Evolutionary conservation across 2,797 vertebrate species (phyloP), one percentile per base, ranked within the genome.

Genomic region (Cetoscarus ocellatus): DNA sequence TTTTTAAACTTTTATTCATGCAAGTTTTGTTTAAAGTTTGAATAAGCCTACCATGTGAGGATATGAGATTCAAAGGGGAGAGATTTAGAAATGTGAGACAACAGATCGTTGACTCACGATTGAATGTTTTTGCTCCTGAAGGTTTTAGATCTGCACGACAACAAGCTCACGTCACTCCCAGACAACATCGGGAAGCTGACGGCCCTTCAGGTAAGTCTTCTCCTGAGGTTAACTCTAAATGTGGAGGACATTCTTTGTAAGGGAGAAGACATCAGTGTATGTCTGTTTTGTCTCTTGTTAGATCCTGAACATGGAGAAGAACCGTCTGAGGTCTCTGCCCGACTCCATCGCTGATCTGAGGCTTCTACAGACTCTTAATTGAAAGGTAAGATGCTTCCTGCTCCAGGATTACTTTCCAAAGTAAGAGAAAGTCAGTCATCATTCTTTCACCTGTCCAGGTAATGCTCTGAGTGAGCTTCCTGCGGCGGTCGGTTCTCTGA

Each of bases 71-170:
- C n/a, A n/a, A n/a, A n/a, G n/a, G n/a, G n/a, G n/a, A n/a, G n/a
- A n/a, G n/a, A n/a, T n/a, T n/a, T n/a, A n/a, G n/a, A n/a, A n/a
- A n/a, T n/a, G n/a, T n/a, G n/a, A n/a, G n/a, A n/a, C n/a, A n/a
- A n/a, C n/a, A n/a, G n/a, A 27, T 36, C n/a, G 39, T 13, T 63
- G 47, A 49, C 14, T 14, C 6, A 3, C 53, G 13, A 47, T 15
- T n/a, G 10, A 60, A 19, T 75, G 8, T 72, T n/a, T 83, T 13
- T 75, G 40, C 35, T 45, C 64, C 9, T 5, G 4, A 85, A 99
- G 98, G 97, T 99, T 75, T 91, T 99, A 70, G 98, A 99, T 83
- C 92, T 99, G 52, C 97, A 98, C 10, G 91, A 96, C 55, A 99
- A 99, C 81, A 96, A 96, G 80, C 91, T 99, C 60, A 80, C 85